A percentile compares a stretch with the other conserved stretches of the same genome.
Conservation (phyloP, 2,888 invertebrate genomes). For the Xylota segnis region DNA sequence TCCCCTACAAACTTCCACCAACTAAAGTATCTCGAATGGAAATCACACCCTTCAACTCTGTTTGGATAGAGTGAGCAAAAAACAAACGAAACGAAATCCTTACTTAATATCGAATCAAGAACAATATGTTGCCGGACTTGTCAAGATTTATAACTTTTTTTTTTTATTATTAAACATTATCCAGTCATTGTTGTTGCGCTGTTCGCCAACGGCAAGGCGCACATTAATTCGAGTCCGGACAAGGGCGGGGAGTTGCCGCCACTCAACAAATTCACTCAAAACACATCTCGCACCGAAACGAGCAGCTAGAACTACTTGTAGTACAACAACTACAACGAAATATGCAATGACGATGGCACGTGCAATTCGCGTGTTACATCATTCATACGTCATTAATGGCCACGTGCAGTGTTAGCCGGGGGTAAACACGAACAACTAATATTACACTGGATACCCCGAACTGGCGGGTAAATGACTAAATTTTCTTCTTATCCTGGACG, state of each 20-base stretch:
- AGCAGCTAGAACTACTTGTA: slow-evolving; percentile 44
- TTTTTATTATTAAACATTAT: slow-evolving; percentile 42
- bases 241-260: slow-evolving; percentile 74
- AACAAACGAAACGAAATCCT: slow-evolving; percentile 31
- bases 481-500: slow-evolving; percentile 43
- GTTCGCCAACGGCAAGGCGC: slow-evolving; percentile 60
- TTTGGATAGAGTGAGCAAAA: background rate
- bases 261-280: slow-evolving; percentile 77
- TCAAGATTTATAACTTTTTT: slow-evolving; percentile 60
- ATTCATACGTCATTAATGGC: slow-evolving; percentile 85
- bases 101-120: slow-evolving; percentile 50
- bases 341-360: slow-evolving; percentile 79
- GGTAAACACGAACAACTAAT: slow-evolving; percentile 77
- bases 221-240: slow-evolving; percentile 62
- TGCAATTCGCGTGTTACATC: slow-evolving; percentile 85
- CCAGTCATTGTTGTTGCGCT: slow-evolving; percentile 52
- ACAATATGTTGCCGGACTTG: slow-evolving; percentile 73
- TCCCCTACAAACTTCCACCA: slow-evolving; percentile 2
- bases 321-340: slow-evolving; percentile 63
- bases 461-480: slow-evolving; percentile 49
- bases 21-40: slow-evolving; percentile 8
- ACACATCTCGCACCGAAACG: slow-evolving; percentile 60
- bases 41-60: background rate
- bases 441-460: slow-evolving; percentile 50
- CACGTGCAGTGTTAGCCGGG: slow-evolving; percentile 82